Evolutionary conservation across 53 echinoderm and acorn worm species (phyloP), one percentile per base, ranked within the genome.

Genomic region (Antedon mediterranea): DNA sequence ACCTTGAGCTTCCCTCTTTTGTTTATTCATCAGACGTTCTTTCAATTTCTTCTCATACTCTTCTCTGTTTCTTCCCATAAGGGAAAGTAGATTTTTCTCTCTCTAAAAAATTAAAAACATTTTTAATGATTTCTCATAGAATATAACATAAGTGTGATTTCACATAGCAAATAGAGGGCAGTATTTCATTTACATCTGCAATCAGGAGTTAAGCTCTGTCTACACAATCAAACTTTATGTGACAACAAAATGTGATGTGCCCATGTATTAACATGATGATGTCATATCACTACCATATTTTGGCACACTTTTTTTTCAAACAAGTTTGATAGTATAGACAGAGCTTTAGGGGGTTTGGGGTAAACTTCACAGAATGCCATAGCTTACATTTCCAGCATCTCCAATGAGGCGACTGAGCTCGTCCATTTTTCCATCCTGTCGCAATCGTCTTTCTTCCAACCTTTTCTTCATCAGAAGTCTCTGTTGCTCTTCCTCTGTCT

Each of bases 21-120:
- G 86, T 83, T 84, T 78, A 30, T 43, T 82, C 79, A 85, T 43
- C 37, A 94, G 82, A 29, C 89, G 72, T 41, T 86, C 86, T 33
- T 90, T 86, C 15, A 89, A 73, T 32, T 88, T 88, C 34, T 90
- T 97, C 88, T 97, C 90, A 43, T 93, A 90, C 71, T 89, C 86
- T 31, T 89, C 86, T 34, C 91, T 80, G 75, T 85, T 90, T 34
- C 86, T 92, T 28, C 98, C 98, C 92, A 97, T 92, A 9, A 97
- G 77, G 72, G 73, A 77, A 28, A 82, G 73, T 3, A 94, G 82
- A 33, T 79, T 79, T 79, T 91, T 85, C 76, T 83, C 82, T 80
- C 87, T 85, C 94, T 94, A 43, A 18, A 23, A 75, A 44, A 33
- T 28, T 14, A 72, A 28, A 28, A 15, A n/a, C 11, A 29, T 23